phyloP scores from a whole-genome alignment of 2,113 vertebrate genomes.

The Prionailurus bengalensis region DNA sequence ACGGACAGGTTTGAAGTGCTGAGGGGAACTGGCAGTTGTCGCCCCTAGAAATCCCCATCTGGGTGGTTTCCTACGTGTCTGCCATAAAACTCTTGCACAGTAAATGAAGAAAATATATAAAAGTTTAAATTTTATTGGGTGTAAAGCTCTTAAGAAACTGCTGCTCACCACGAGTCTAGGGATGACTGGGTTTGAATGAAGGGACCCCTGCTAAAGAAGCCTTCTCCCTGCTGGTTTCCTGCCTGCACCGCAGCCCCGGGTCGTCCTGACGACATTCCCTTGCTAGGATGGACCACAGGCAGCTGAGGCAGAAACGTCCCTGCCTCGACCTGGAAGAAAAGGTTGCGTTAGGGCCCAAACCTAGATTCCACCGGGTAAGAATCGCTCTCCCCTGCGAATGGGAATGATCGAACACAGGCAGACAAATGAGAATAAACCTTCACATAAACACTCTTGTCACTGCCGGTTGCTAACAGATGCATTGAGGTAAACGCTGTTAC shows the following conservation, averaged over 20 bases:
- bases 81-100: constrained; percentile 85
- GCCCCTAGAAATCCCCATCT: constrained; percentile 84
- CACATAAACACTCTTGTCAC: constrained; percentile 81
- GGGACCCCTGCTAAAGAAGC: constrained; percentile 54
- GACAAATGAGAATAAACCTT: constrained; percentile 83
- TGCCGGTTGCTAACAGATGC: constrained; percentile 88
- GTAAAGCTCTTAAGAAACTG: constrained; percentile 89
- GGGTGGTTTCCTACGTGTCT: constrained; percentile 86
- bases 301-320: constrained; percentile 47
- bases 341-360: not conserved
- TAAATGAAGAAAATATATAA: constrained; percentile 87
- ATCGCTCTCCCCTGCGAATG: rapidly evolving
- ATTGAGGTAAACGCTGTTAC: constrained; percentile 92
- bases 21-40: constrained; percentile 6
- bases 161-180: constrained; percentile 81
- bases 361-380: not conserved
- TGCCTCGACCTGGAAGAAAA: not conserved
- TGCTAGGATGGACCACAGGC: constrained; percentile 55
- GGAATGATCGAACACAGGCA: not conserved
- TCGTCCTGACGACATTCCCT: not conserved
- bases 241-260: constrained; percentile 66
- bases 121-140: constrained; percentile 89
- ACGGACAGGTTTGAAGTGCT: constrained; percentile 11
- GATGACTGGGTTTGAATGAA: constrained; percentile 72
- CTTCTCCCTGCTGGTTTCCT: constrained; percentile 82